Conservation (phyloP, 2,888 invertebrate genomes). For the Chorisops tibialis region DNA sequence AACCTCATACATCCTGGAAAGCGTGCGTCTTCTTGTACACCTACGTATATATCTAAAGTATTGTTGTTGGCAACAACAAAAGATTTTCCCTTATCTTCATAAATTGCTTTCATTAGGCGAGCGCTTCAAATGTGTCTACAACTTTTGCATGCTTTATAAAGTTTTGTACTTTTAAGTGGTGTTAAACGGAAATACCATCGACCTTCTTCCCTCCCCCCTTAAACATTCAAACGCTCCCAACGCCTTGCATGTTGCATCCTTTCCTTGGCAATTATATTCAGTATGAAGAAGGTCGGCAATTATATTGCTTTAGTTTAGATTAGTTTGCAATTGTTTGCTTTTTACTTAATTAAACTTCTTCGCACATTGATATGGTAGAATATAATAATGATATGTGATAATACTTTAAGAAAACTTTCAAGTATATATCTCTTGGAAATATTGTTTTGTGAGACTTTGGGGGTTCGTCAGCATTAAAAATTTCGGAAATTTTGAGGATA, state of each 20-base stretch:
- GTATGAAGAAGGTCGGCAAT: not conserved
- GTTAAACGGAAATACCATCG: conserved; percentile 7
- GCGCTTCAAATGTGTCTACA: conserved; percentile 6
- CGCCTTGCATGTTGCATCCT: no score
- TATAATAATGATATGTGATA: no score
- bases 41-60: no score
- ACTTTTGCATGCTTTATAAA: not conserved
- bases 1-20: no score
- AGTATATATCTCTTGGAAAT: not conserved
- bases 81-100: conserved; percentile 8
- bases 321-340: conserved; percentile 22
- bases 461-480: not conserved
- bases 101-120: conserved; percentile 15
- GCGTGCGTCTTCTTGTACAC: no score
- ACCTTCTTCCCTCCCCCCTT: no score
- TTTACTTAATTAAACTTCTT: conserved; percentile 21
- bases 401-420: no score
- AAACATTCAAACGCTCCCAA: no score
- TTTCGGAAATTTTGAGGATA: no score
- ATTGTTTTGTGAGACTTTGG: not conserved
- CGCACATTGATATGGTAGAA: not conserved
- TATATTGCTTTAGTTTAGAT: conserved; percentile 19
- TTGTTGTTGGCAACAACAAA: no score
- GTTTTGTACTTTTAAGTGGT: conserved; percentile 25
- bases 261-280: no score